Evolutionary conservation across 2,797 vertebrate genomes (phyloP).

Genomic region (Chrosomus eos): DNA sequence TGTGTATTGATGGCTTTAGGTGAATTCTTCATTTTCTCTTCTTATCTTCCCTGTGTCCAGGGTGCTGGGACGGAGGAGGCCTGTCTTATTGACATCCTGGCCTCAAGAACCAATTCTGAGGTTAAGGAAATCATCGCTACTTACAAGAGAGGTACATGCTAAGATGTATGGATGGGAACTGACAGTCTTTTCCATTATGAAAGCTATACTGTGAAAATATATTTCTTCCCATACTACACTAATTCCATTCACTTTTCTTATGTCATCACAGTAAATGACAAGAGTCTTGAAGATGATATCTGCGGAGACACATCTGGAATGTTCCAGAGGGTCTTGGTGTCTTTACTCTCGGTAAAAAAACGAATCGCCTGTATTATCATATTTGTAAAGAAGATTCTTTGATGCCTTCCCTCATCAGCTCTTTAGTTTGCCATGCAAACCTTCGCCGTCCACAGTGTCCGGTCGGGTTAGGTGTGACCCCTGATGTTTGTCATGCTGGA

Average conservation of each 20-base stretch:
- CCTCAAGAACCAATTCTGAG: slow-evolving; percentile 85
- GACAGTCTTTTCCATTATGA: background rate
- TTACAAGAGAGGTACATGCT: slow-evolving; percentile 81
- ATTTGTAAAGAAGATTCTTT: background rate
- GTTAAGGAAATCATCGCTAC: slow-evolving; percentile 77
- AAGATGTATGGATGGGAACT: too few relatives aligned
- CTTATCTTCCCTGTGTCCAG: slow-evolving; percentile 66
- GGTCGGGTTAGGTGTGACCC: background rate
- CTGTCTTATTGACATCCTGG: slow-evolving; percentile 92
- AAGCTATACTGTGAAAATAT: background rate
- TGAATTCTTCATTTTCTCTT: background rate
- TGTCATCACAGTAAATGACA: slow-evolving; percentile 78
- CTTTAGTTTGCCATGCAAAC: slow-evolving; percentile 22
- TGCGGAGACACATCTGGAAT: slow-evolving; percentile 90
- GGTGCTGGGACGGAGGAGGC: slow-evolving; percentile 96
- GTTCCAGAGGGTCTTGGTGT: slow-evolving; percentile 93
- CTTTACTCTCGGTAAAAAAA: slow-evolving; percentile 84
- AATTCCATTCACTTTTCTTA: slow-evolving; percentile 10
- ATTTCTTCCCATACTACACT: background rate
- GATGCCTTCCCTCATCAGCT: background rate
- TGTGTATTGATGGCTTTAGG: background rate
- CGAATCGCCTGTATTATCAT: background rate
- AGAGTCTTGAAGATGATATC: slow-evolving; percentile 86
- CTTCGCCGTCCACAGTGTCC: background rate
- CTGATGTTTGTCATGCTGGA: background rate